Conservation (phyloP, 1,140 invertebrate species). For the Vanessa tameamea region DNA sequence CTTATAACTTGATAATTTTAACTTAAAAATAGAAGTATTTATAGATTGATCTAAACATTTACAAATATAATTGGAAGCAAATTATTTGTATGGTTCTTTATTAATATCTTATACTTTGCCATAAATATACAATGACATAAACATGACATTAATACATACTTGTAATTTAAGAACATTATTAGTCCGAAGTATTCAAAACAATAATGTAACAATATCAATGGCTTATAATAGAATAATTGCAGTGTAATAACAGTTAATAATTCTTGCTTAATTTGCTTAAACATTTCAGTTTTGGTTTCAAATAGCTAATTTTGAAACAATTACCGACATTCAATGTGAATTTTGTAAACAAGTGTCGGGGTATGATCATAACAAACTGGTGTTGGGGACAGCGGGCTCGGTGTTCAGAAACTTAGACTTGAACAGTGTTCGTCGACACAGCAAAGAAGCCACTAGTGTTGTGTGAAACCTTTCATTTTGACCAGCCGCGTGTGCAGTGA, state of each 20-base stretch:
- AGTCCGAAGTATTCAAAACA: not conserved
- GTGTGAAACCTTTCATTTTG: constrained; percentile 39
- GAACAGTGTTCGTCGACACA: constrained; percentile 41
- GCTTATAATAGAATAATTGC: not conserved
- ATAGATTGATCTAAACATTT: too few species aligned
- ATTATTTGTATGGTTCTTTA: too few species aligned
- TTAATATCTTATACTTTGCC: too few species aligned
- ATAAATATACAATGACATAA: too few species aligned
- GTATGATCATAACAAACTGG: constrained; percentile 42
- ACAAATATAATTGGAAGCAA: too few species aligned
- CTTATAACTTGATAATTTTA: too few species aligned
- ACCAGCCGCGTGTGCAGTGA: constrained; percentile 41
- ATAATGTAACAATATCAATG: not conserved
- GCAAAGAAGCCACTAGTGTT: constrained; percentile 44
- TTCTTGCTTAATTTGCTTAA: not conserved
- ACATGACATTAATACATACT: not conserved
- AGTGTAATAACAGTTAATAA: not conserved
- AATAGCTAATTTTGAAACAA: constrained; percentile 35
- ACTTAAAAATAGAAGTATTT: too few species aligned
- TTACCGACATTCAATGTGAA: constrained; percentile 33
- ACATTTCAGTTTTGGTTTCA: constrained; percentile 7
- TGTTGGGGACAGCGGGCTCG: not conserved
- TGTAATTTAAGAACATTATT: not conserved
- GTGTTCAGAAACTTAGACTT: constrained; percentile 21
- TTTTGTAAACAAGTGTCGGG: constrained; percentile 46